Conservation (phyloP, 35 echinoderm and acorn worm species). For the Heliocidaris tuberculata region DNA sequence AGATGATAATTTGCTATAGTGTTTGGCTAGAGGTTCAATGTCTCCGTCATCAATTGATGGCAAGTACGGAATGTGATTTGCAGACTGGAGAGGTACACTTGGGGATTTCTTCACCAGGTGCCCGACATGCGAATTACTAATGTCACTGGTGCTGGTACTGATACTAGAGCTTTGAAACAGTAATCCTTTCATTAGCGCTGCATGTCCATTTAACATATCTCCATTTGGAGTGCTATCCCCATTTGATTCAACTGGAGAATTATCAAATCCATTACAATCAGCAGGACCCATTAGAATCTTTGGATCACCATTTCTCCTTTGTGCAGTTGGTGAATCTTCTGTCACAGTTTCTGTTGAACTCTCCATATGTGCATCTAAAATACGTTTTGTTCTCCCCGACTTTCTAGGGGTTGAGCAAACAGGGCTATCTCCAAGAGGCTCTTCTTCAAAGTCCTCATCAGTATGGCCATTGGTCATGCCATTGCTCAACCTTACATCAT, state of each 20-base stretch:
- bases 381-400: neutral
- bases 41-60: neutral
- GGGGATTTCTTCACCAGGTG: neutral
- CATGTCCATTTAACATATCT: constrained; percentile 36
- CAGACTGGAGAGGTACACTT: neutral
- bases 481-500: constrained; percentile 28
- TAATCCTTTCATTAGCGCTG: neutral
- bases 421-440: constrained; percentile 7
- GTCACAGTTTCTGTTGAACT: constrained; percentile 93
- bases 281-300: neutral
- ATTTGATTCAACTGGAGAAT: constrained; percentile 28
- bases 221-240: constrained; percentile 42
- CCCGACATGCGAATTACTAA: constrained; percentile 74
- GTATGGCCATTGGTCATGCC: constrained; percentile 65
- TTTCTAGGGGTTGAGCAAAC: constrained; percentile 55
- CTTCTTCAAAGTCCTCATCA: constrained; percentile 21
- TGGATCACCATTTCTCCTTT: neutral
- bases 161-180: constrained; percentile 62
- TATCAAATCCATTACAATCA: constrained; percentile 54
- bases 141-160: constrained; percentile 90
- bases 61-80: constrained; percentile 41
- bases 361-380: constrained; percentile 59
- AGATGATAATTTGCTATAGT: neutral
- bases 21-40: neutral
- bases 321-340: constrained; percentile 49